Base-by-base conservation (phyloP, 2,888 invertebrate species). In the Trichogramma dendrolimi region DNA sequence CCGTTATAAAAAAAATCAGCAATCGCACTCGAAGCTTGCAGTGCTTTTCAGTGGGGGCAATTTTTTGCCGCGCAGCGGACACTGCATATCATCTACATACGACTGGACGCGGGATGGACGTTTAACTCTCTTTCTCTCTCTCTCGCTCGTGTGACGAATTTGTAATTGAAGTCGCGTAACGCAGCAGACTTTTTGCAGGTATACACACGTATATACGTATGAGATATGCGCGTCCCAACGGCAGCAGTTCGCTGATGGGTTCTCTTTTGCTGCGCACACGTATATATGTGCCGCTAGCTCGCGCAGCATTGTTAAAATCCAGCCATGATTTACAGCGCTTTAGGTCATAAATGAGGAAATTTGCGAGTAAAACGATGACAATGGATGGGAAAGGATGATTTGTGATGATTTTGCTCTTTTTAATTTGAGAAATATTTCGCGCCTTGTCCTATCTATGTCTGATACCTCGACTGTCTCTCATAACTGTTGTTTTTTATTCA, bases 341-440 rank as follows among this genome's bases (percentile, higher is more conserved):
- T 11, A 60, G 62, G 65, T 62, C 65, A 61, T 65, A 65, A 65
- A 60, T 58, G 65, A 58, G 65, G 60, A 65, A 65, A 65, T 65
- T 65, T 65, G 62, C 62, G 65, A 65, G 65, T 65, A 62, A 65
- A 65, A 65, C 60, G 62, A 65, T 65, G 65, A 65, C 65, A 65
- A 62, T 60, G 60, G 62, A 65, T 62, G 65, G 62, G 65, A 65
- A 65, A 58, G 62, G 56, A 65, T 65, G 65, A 65, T 65, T 65
- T 65, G 65, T 65, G 65, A 52, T 62, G 65, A 65, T 65, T 65
- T 62, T 58, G 62, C 62, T 27, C 41, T 60, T 61, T 62, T 65
- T 65, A 60, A 64, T 62, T 60, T 64, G 60, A 62, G 27, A 48
- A 59, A 61, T 51, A 61, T 61, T 54, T 50, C 27, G 46, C 60